Conservation (phyloP, 2,113 vertebrate species). For the Callipepla californica region DNA sequence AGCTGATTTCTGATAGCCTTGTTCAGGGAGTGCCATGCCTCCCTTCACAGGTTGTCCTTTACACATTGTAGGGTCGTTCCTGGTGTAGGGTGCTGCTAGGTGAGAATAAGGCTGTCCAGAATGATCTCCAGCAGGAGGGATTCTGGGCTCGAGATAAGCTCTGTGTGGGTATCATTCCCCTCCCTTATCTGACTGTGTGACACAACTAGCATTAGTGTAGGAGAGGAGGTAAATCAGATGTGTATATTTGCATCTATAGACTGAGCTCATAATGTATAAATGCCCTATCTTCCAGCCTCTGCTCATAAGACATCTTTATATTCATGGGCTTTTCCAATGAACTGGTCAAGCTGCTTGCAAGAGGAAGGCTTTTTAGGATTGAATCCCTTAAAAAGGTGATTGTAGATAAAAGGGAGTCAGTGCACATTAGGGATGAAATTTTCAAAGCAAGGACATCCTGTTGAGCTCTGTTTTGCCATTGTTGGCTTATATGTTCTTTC, state of each 20-base stretch:
- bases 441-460: not conserved
- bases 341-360: not conserved
- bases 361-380: not conserved
- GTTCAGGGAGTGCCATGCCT: rapidly evolving
- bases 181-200: not conserved
- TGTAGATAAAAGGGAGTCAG: constrained; percentile 24
- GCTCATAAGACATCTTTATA: not conserved
- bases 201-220: not conserved
- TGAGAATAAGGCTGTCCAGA: not conserved
- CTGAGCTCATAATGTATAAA: rapidly evolving
- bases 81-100: not conserved
- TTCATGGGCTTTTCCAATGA: constrained; percentile 14
- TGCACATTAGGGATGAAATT: constrained; percentile 19
- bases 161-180: not conserved
- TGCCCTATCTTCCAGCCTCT: not conserved
- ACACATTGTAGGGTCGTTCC: rapidly evolving
- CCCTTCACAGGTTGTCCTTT: rapidly evolving
- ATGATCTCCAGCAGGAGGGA: not conserved
- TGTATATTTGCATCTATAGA: not conserved
- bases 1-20: not conserved
- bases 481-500: not conserved
- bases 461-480: constrained; percentile 2
- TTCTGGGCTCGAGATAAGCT: not conserved
- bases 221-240: not conserved
- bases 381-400: not conserved